Base-by-base conservation (phyloP, 1,140 invertebrate species). In the Heliconius hermathena region DNA sequence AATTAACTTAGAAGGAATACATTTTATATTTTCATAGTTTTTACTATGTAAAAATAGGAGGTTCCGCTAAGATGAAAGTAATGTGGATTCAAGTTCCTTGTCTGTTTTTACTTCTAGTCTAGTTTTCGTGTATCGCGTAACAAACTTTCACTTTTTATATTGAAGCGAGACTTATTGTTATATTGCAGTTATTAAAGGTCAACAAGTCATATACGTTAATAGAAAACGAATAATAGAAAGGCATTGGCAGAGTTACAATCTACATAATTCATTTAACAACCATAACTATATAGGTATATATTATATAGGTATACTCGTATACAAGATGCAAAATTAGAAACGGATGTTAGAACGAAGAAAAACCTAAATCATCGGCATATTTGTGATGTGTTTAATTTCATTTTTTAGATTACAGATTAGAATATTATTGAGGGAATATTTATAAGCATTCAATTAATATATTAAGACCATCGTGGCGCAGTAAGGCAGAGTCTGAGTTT, bases 141-240 rank as follows among this genome's bases (percentile, higher is more conserved):
- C 52, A 70, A 71, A 76, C 74, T 76, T 76, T 71, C 71, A 70
- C 74, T 71, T 74, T 76, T 74, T 76, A 66, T 66, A 16, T 26
- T 26, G 57, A 26, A 66, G 57, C 11, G 9, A 66, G n/a, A 60
- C 22, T 66, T 66, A 66, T 66, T 66, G 60, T 29, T 66, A 29
- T 29, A 66, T 6, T 66, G 60, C 26, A 66, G 60, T 66, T 66
- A 66, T 66, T 16, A 66, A 29, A 66, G 60, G 60, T 66, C 60
- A 66, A 26, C 22, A 66, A 66, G 60, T 29, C 60, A 66, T 66
- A 66, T 29, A 29, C 3, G 3, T 66, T 4, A 66, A 29, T 66
- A 26, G 60, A 66, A 66, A 29, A 29, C 11, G 60, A 66, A 66
- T 66, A 29, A 66, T 66, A 66, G 60, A 66, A 29, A 66, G 60